A percentile compares a stretch with the other conserved stretches of the same genome.
phyloP scores from a whole-genome alignment of 64 coral and sea anemone genomes.

The Pocillopora verrucosa region DNA sequence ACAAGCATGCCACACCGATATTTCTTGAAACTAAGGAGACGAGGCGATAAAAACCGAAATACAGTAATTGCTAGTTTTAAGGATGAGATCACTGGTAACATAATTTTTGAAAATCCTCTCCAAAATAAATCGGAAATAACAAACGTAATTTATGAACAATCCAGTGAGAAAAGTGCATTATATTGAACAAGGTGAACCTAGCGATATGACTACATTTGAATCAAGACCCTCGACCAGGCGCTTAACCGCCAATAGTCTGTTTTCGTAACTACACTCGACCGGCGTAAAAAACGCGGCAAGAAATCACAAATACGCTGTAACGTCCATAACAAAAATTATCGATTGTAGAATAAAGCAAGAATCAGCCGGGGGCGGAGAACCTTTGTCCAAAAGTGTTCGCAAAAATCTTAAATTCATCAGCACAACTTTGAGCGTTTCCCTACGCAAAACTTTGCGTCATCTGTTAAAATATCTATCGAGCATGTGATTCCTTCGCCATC shows the following conservation, averaged over 20 bases:
- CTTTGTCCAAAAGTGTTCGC: constrained; percentile 3
- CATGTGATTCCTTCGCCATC: neutral
- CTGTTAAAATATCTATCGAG: constrained; percentile 6
- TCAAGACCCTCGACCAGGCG: constrained; percentile 6
- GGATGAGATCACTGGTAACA: neutral
- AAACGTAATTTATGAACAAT: constrained; percentile 14
- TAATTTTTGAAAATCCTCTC: constrained; percentile 2
- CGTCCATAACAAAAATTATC: neutral
- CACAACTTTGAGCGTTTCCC: neutral
- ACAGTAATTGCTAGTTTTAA: neutral
- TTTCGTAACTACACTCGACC: neutral
- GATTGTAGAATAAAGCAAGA: neutral
- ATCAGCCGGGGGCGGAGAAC: constrained; percentile 13
- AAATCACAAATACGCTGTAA: neutral
- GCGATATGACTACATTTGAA: constrained; percentile 2
- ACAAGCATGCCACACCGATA: neutral
- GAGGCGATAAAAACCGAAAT: neutral
- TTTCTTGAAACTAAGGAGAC: constrained; percentile 30
- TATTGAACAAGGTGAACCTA: constrained; percentile 38
- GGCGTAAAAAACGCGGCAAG: neutral
- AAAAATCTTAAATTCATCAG: constrained; percentile 1
- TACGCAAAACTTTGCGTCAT: neutral
- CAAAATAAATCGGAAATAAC: constrained; percentile 10
- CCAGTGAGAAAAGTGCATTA: constrained; percentile 23
- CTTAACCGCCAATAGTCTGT: constrained; percentile 17